Percentiles rank a stretch among this genome's conserved stretches.
Conservation (phyloP, 2,113 vertebrate species). For the Anser cygnoides region DNA sequence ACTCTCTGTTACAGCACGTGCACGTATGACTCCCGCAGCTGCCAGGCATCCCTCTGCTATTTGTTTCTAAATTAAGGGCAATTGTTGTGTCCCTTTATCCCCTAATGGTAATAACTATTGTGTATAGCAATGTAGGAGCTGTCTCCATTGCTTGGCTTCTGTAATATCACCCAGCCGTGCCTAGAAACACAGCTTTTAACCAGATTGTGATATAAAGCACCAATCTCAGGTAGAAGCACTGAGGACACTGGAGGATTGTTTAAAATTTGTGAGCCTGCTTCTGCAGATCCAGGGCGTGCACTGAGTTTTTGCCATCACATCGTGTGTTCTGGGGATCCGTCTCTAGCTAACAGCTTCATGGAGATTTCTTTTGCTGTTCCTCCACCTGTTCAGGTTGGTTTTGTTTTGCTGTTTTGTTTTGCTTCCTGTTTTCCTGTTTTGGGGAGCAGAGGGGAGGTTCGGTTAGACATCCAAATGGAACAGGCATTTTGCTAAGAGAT, state of each 20-base stretch:
- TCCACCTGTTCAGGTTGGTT: background rate
- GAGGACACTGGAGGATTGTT: background rate
- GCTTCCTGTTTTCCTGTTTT: background rate
- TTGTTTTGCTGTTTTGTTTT: background rate
- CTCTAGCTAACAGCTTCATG: background rate
- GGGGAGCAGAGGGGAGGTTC: background rate
- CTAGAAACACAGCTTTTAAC: background rate
- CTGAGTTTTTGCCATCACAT: background rate
- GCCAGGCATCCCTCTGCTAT: background rate
- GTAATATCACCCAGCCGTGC: background rate
- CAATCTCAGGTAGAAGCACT: background rate
- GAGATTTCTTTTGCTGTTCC: background rate
- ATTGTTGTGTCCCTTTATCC: background rate
- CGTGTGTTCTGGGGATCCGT: background rate
- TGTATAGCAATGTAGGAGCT: background rate
- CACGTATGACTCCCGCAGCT: background rate
- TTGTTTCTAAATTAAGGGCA: slow-evolving; percentile 35
- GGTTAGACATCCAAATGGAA: background rate
- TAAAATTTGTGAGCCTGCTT: background rate
- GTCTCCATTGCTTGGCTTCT: background rate
- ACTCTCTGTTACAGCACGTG: background rate
- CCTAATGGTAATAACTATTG: background rate
- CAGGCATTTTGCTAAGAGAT: background rate
- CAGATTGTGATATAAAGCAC: background rate
- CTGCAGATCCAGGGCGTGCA: background rate